Conservation (phyloP, 2,888 invertebrate species). For the Drosophila melanocephala region DNA sequence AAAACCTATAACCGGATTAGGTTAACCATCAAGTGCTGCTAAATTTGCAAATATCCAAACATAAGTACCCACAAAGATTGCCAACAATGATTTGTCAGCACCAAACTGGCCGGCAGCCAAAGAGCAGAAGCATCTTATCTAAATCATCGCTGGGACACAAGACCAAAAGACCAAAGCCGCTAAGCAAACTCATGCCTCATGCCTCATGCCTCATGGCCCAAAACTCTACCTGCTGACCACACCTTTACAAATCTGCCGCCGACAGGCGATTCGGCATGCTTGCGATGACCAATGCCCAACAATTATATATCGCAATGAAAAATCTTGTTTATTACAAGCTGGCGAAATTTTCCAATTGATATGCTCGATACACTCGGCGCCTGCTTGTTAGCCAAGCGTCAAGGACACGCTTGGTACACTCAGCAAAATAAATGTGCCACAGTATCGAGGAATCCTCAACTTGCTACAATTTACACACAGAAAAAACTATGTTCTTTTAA, state of each 20-base stretch:
- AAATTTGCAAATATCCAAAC: conserved; percentile 71
- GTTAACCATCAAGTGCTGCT: conserved; percentile 55
- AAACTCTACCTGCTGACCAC: conserved; percentile 45
- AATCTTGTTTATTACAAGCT: conserved; percentile 83
- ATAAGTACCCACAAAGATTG: conserved; percentile 28
- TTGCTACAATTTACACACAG: not conserved
- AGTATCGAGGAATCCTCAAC: not conserved
- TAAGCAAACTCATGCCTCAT: conserved; percentile 33
- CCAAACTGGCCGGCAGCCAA: conserved; percentile 48
- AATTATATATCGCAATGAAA: conserved; percentile 68
- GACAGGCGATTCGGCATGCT: conserved; percentile 73
- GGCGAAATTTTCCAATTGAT: conserved; percentile 80
- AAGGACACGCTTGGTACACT: conserved; percentile 62
- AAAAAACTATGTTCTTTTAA: too few relatives aligned
- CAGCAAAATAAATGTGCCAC: not conserved
- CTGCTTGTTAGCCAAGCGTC: conserved; percentile 69
- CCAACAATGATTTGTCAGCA: conserved; percentile 80
- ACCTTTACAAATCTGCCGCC: conserved; percentile 75
- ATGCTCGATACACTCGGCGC: conserved; percentile 57
- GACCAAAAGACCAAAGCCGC: conserved; percentile 38
- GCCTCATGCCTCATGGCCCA: conserved; percentile 11
- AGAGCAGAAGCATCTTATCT: conserved; percentile 70
- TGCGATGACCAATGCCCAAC: conserved; percentile 34
- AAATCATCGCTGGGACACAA: conserved; percentile 57
- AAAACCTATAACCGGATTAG: conserved; percentile 72